These are phyloP conservation scores for Sebastes hubbsi DNA, from an alignment of 2,797 vertebrate genomes.

Conservation along the genomic window DNA sequence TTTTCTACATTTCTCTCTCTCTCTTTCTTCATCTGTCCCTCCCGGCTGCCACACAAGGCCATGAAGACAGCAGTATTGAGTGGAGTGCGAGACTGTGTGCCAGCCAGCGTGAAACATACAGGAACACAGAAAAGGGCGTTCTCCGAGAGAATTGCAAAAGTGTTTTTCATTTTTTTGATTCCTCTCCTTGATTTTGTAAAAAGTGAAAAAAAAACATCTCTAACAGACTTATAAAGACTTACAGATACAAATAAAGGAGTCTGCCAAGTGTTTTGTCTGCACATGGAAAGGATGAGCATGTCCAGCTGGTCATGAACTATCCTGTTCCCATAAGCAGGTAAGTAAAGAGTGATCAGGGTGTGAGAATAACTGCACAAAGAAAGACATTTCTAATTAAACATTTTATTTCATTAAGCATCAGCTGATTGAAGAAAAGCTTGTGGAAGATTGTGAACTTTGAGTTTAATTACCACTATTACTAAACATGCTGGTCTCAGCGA, in stretches of 20 bases:
- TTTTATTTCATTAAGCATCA: neutral
- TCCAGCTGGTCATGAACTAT: neutral
- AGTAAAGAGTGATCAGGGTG: conserved; percentile 3
- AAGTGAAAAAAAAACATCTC: conserved; percentile 79
- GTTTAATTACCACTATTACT: neutral
- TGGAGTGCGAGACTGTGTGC: conserved; percentile 74
- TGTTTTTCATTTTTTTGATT: conserved; percentile 74
- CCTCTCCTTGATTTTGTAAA: conserved; percentile 85
- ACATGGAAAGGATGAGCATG: conserved; percentile 8
- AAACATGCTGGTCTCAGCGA: neutral
- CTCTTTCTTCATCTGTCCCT: conserved; percentile 50
- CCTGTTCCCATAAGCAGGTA: conserved; percentile 20
- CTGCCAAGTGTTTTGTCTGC: conserved; percentile 60
- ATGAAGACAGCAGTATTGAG: conserved; percentile 88
- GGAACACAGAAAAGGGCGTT: conserved; percentile 75
- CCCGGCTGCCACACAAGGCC: conserved; percentile 73
- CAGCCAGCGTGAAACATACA: conserved; percentile 62
- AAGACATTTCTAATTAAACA: neutral
- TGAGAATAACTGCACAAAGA: conserved; percentile 8
- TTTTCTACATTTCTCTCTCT: conserved; percentile 39
- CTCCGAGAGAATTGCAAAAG: conserved; percentile 83
- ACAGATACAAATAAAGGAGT: conserved; percentile 58
- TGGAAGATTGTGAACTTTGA: neutral
- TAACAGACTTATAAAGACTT: conserved; percentile 85
- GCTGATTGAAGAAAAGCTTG: neutral